Percentiles rank a stretch among this genome's conserved stretches.
phyloP scores from a whole-genome alignment of 2,113 vertebrate species.

The Notothenia rossii region DNA sequence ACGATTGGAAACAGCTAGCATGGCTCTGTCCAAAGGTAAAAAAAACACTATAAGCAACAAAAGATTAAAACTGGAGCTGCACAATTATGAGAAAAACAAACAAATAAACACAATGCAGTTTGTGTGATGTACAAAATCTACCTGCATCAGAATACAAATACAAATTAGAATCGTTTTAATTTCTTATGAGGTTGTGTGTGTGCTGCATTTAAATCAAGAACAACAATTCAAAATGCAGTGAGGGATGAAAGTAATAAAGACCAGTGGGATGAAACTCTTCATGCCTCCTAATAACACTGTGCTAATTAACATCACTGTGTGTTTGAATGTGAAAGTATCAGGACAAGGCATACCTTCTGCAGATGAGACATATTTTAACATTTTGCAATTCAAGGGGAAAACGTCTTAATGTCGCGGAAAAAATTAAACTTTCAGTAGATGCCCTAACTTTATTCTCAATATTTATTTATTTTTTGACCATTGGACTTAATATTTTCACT shows the following conservation, averaged over 20 bases:
- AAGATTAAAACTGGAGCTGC: conserved; percentile 21
- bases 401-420: no score
- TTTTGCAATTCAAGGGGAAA: no score
- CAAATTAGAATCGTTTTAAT: no score
- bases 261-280: neutral
- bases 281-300: neutral
- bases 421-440: no score
- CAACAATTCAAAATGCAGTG: conserved; percentile 10
- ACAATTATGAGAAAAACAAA: neutral
- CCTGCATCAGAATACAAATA: neutral
- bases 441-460: no score
- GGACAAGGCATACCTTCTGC: no score
- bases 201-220: conserved; percentile 7
- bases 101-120: neutral
- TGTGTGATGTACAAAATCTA: conserved; percentile 13
- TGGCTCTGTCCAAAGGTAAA: no score
- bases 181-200: no score
- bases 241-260: conserved; percentile 3
- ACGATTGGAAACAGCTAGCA: no score
- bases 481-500: no score
- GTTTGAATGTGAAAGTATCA: neutral
- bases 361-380: no score
- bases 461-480: no score
- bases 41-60: neutral
- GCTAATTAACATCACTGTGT: neutral